These are phyloP conservation scores for Lasioglossum baleicum DNA, from an alignment of 1,140 invertebrate genomes.

Conservation along the genomic window DNA sequence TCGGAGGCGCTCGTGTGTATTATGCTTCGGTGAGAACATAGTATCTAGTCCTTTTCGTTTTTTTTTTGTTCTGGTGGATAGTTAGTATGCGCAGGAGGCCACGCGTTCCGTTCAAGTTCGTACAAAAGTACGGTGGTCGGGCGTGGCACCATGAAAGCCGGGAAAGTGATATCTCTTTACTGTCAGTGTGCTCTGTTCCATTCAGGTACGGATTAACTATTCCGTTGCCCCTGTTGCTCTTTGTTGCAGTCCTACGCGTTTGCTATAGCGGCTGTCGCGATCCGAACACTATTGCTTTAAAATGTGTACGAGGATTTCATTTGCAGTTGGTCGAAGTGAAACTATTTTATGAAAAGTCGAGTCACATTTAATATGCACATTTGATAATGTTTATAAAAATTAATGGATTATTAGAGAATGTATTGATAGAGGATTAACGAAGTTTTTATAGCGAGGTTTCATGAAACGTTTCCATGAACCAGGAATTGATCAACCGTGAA, in stretches of 20 bases:
- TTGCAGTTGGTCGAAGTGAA: no score
- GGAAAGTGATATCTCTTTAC: constrained; percentile 60
- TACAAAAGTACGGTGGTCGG: constrained; percentile 41
- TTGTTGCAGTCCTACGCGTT: no score
- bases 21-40: not conserved
- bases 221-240: not conserved
- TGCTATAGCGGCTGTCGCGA: no score
- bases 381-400: no score
- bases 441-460: no score
- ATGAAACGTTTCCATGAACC: not conserved
- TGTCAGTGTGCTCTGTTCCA: constrained; percentile 34
- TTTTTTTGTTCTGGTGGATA: not conserved
- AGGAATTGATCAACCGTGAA: not conserved
- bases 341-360: no score
- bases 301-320: no score
- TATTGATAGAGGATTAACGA: no score
- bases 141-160: constrained; percentile 58
- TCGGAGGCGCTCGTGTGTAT: not conserved
- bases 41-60: not conserved
- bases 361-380: no score
- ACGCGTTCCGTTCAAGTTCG: constrained; percentile 39
- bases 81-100: constrained; percentile 21
- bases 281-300: no score
- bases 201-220: constrained; percentile 35
- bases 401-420: no score